These are phyloP conservation scores for Harpalus rufipes DNA, from an alignment of 2,888 invertebrate genomes.

Conservation along the genomic window DNA sequence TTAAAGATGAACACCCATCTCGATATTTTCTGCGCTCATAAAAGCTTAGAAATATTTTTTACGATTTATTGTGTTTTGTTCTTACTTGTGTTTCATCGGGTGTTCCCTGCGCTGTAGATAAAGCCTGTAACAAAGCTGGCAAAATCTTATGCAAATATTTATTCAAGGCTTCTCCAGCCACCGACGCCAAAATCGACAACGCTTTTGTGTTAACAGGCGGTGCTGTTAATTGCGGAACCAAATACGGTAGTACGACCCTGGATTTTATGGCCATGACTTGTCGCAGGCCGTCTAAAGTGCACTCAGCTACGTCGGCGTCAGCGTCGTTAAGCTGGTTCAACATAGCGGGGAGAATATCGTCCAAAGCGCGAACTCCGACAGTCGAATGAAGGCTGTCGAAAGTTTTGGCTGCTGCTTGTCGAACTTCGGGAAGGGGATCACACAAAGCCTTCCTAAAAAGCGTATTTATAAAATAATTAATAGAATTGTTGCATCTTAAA, in stretches of 20 bases:
- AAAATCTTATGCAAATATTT: slow-evolving; percentile 94
- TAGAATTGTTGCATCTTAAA: neutral
- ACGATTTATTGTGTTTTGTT: neutral
- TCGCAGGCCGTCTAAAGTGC: slow-evolving; percentile 95
- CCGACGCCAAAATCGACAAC: slow-evolving; percentile 94
- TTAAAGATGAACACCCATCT: too few relatives aligned
- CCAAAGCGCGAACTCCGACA: slow-evolving; percentile 94
- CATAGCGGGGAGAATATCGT: slow-evolving; percentile 97
- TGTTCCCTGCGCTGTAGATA: slow-evolving; percentile 85
- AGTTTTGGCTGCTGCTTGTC: slow-evolving; percentile 96
- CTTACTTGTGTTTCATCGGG: slow-evolving; percentile 79
- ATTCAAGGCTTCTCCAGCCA: slow-evolving; percentile 95
- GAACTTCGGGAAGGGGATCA: slow-evolving; percentile 94
- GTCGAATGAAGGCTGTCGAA: slow-evolving; percentile 97
- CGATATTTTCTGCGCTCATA: too few relatives aligned
- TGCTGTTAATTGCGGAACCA: slow-evolving; percentile 95
- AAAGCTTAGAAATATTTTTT: too few relatives aligned
- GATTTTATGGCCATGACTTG: slow-evolving; percentile 99
- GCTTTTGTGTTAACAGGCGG: slow-evolving; percentile 96
- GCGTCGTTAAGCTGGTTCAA: slow-evolving; percentile 89
- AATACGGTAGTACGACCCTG: slow-evolving; percentile 95
- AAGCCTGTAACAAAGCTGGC: slow-evolving; percentile 90
- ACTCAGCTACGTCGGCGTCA: slow-evolving; percentile 89
- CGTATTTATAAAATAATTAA: neutral
- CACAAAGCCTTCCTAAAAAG: slow-evolving; percentile 90